Evolutionary conservation across 2,797 vertebrate genomes (phyloP), one percentile per base, ranked within the genome.

Genomic region (Chrosomus eos): DNA sequence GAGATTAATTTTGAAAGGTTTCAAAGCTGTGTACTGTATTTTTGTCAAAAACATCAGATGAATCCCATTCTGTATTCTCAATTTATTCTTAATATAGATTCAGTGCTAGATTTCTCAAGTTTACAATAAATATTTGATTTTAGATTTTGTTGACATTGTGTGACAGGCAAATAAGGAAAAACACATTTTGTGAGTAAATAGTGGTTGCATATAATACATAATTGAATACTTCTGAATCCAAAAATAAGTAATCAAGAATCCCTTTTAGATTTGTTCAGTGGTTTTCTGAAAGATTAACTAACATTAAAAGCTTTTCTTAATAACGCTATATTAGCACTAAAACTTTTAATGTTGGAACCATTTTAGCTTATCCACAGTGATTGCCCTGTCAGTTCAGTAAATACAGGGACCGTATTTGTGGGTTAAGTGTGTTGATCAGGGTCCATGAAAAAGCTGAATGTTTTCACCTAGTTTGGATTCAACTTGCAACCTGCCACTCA

Each of bases 61-160:
- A 38, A 16, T 38, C 31, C 51, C 31, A 58, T 60, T 58, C 21
- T 26, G 23, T 60, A 38, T 79, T 48, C 38, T 79, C 60, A 33
- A 4, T 21, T 79, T 10, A 48, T 64, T 78, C 18, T 19, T 79
- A 31, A 66, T 79, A 66, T 64, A 79, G 51, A 79, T 40, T 75
- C 48, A 53, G 3, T 26, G 23, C 53, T 60, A 60, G 53, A 60
- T 76, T 76, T 66, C 28, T 66, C n/a, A 18, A 51, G 23, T 58
- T 40, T 40, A 19, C 19, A 26, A 26, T 79, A 66, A 80, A 80
- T 64, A 66, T 66, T 79, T 79, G 60, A 48, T 48, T 79, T 45
- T 62, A 79, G 38, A 66, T 79, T 66, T 18, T 79, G 26, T 79
- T 79, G 60, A 33, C 77, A 23, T 23, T 28, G 55, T 40, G 23